A percentile compares a stretch with the other conserved stretches of the same genome.
Evolutionary conservation across 2,888 invertebrate genomes (phyloP).

Genomic region (Lamellibrachia columna): DNA sequence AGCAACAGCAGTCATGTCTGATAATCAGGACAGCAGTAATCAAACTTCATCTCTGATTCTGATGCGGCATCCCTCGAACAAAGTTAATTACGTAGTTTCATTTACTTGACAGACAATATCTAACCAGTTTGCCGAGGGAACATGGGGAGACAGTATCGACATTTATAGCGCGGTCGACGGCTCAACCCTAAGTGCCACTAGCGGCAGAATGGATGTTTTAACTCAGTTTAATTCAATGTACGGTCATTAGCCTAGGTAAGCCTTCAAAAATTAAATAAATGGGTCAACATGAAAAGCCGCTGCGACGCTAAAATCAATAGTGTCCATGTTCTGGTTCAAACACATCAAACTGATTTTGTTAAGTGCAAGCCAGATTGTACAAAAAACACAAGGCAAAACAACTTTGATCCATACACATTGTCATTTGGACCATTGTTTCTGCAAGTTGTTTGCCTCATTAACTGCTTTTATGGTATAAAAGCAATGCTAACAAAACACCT

Average conservation of each 20-base stretch:
- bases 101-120: conserved; percentile 1
- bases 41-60: background rate
- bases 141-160: background rate
- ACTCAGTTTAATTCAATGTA: background rate
- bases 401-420: background rate
- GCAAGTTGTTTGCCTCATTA: background rate
- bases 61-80: background rate
- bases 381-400: background rate
- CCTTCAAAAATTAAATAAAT: background rate
- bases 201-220: background rate
- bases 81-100: conserved; percentile 11
- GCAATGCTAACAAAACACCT: background rate
- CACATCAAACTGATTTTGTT: background rate
- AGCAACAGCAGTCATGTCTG: background rate
- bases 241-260: background rate
- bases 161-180: background rate
- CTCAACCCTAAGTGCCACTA: background rate
- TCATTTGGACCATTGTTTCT: background rate
- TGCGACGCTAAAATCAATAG: background rate
- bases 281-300: background rate
- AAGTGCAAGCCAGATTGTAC: background rate
- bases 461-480: background rate
- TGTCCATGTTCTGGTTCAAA: background rate
- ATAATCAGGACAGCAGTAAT: background rate
- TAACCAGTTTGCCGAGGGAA: background rate